These are phyloP conservation scores for Acanthopleura granulata DNA, from an alignment of 2,888 invertebrate species.

Conservation along the genomic window DNA sequence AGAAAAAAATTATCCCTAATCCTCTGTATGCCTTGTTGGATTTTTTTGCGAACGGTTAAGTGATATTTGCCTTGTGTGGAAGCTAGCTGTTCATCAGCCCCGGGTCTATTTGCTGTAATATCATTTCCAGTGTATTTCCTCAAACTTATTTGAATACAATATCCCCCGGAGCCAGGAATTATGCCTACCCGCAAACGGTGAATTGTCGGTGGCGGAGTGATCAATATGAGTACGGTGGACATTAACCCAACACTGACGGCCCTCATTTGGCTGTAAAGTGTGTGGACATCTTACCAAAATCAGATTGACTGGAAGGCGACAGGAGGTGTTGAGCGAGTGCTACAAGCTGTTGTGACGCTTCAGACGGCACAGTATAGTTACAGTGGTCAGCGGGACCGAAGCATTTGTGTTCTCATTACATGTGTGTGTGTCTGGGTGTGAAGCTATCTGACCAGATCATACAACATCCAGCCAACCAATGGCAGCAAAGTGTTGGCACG, in stretches of 20 bases:
- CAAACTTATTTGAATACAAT: slow-evolving; percentile 19
- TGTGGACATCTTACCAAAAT: not conserved
- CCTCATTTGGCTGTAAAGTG: not conserved
- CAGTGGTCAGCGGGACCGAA: not conserved
- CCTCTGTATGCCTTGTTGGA: not conserved
- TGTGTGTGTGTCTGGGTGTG: not conserved
- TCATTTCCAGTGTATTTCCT: slow-evolving; percentile 19
- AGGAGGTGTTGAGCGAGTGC: not conserved
- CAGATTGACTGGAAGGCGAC: not conserved
- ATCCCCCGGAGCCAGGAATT: slow-evolving; percentile 1
- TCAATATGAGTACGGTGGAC: slow-evolving; percentile 10
- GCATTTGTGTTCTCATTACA: not conserved
- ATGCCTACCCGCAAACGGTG: slow-evolving; percentile 9
- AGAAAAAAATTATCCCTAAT: not conserved
- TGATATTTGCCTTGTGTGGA: slow-evolving; percentile 12
- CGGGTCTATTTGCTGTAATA: slow-evolving; percentile 13
- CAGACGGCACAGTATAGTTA: not conserved
- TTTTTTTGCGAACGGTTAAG: slow-evolving; percentile 1
- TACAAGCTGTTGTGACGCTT: not conserved
- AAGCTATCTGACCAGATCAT: not conserved
- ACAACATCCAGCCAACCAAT: not conserved
- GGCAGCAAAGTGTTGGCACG: not conserved
- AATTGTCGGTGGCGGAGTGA: not conserved
- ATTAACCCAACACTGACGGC: not conserved
- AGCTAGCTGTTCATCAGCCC: not conserved